Percentiles rank a stretch among this genome's conserved stretches.
Conservation (phyloP, 2,113 vertebrate genomes). For the Elephas maximus region DNA sequence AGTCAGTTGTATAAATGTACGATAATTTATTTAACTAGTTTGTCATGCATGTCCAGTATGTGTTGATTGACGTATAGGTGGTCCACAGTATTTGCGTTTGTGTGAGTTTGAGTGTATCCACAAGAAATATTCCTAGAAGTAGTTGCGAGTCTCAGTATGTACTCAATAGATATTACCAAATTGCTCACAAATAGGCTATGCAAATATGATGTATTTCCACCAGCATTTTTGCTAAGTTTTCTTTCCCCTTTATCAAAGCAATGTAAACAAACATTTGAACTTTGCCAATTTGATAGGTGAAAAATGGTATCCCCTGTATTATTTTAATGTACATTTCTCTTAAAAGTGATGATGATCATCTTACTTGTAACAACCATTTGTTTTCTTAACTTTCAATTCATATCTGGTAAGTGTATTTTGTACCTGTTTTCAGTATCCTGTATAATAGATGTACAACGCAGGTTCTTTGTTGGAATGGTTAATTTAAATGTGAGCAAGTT, state of each 20-base stretch:
- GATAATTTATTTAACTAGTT: conserved; percentile 7
- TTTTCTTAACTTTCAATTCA: not conserved
- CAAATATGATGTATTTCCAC: not conserved
- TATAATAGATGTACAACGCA: conserved; percentile 23
- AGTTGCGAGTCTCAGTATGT: not conserved
- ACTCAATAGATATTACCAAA: not conserved
- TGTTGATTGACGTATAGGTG: conserved; percentile 28
- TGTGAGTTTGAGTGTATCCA: not conserved
- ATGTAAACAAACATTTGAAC: conserved; percentile 31
- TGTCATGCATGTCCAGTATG: not conserved
- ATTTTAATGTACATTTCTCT: not conserved
- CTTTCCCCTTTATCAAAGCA: conserved; percentile 11
- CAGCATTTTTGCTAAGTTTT: conserved; percentile 8
- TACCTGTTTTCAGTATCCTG: not conserved
- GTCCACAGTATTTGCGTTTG: conserved; percentile 46
- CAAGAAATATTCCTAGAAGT: conserved; percentile 17
- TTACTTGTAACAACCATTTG: not conserved
- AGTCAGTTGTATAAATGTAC: conserved; percentile 23
- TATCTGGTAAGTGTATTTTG: not conserved
- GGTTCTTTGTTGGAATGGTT: conserved; percentile 39
- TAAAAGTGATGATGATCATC: not conserved
- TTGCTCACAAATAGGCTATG: not conserved
- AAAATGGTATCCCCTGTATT: not conserved
- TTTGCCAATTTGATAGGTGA: conserved; percentile 27
- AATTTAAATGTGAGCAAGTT: not conserved